Evolutionary conservation across 2,888 invertebrate species (phyloP).

Genomic region (Julus scanicus): DNA sequence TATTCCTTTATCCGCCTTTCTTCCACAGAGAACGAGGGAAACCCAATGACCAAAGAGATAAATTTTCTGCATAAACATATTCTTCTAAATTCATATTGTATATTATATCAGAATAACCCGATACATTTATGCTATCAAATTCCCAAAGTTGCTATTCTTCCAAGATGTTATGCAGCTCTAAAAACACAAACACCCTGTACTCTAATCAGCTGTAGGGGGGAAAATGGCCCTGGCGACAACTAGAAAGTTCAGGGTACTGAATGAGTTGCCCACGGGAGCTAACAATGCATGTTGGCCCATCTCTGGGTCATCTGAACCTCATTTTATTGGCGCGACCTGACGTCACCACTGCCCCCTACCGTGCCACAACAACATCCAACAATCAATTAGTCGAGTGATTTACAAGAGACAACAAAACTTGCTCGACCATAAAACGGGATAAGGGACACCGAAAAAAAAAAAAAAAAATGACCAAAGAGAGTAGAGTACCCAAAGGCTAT

Average conservation of each 20-base stretch:
- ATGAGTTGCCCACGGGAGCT: background rate
- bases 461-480: background rate
- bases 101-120: too few relatives aligned
- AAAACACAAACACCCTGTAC: background rate
- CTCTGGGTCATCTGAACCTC: background rate
- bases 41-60: too few relatives aligned
- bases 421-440: slow-evolving; percentile 4
- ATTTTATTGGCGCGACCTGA: background rate
- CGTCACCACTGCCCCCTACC: background rate
- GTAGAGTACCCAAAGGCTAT: background rate
- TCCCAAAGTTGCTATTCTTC: background rate
- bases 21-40: too few relatives aligned
- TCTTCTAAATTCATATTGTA: too few relatives aligned
- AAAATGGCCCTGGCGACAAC: background rate
- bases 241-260: background rate
- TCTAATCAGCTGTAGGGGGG: background rate
- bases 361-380: background rate
- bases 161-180: too few relatives aligned
- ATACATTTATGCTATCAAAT: too few relatives aligned
- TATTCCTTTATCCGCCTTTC: too few relatives aligned
- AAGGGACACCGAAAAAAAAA: background rate
- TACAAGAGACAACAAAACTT: slow-evolving; percentile 4
- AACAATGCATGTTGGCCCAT: background rate
- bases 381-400: slow-evolving; percentile 31
- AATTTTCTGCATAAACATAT: too few relatives aligned